Conservation (phyloP, 2,888 invertebrate genomes). For the Diplazon laetatorius region DNA sequence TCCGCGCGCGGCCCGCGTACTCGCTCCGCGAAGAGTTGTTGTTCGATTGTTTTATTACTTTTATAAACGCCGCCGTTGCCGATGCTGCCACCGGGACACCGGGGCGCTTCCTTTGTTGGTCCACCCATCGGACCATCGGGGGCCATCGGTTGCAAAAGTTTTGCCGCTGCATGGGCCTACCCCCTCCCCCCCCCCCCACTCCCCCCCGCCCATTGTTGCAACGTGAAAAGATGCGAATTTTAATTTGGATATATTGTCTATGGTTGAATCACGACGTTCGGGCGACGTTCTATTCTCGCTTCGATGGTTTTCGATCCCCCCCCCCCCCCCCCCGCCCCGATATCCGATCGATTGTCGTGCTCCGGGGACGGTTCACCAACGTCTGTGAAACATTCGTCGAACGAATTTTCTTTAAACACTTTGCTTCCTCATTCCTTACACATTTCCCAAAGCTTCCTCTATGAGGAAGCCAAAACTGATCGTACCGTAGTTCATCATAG, state of each 20-base stretch:
- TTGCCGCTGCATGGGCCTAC: slow-evolving; percentile 32
- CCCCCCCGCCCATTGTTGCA: slow-evolving; percentile 78
- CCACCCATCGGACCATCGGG: slow-evolving; percentile 44
- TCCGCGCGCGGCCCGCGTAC: slow-evolving; percentile 54
- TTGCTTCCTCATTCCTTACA: too few relatives aligned
- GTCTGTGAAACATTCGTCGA: slow-evolving; percentile 5
- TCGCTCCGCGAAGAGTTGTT: slow-evolving; percentile 74
- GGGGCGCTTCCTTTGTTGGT: slow-evolving; percentile 76
- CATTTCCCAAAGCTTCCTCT: too few relatives aligned
- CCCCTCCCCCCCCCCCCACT: too few relatives aligned
- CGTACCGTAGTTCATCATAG: too few relatives aligned
- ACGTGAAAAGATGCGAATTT: slow-evolving; percentile 76
- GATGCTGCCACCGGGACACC: slow-evolving; percentile 45
- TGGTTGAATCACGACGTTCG: slow-evolving; percentile 38
- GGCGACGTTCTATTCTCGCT: slow-evolving; percentile 41
- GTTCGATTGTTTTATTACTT: slow-evolving; percentile 79
- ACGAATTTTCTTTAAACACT: too few relatives aligned
- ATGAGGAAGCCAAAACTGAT: too few relatives aligned
- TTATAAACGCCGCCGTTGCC: slow-evolving; percentile 75
- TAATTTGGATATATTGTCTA: slow-evolving; percentile 77
- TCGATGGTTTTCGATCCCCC: slow-evolving; percentile 15
- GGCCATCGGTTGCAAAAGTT: slow-evolving; percentile 46
- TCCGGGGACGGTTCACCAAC: not conserved
- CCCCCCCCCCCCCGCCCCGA: too few relatives aligned
- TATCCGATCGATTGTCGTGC: slow-evolving; percentile 5